Evolutionary conservation across 2,113 vertebrate species (phyloP), one percentile per base, ranked within the genome.

Genomic region (Cyanistes caeruleus): DNA sequence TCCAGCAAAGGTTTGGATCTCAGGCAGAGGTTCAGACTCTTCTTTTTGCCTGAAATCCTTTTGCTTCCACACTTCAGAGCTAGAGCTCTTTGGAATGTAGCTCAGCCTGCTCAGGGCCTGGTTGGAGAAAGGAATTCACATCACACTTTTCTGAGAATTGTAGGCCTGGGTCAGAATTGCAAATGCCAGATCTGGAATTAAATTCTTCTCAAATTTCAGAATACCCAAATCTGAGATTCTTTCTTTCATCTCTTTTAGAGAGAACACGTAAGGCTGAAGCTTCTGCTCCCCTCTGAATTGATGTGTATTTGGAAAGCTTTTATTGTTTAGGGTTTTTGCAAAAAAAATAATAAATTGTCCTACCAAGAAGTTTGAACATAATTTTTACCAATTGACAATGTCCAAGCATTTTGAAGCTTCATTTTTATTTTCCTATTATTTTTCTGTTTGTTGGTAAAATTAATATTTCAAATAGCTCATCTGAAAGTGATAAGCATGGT

Each of bases 341-440:
- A 64, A 87, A 88, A 55, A 55, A 55, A 31, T 18, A 39, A 39
- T 39, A 41, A 14, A 7, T 6, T 52, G 5, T 20, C 30, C 20
- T 74, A 16, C 10, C 8, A 52, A 48, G 58, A 41, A 4, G 1
- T 68, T 60, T 70, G 39, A 63, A 43, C 3, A 5, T 19, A 28
- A 17, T 49, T 87, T 93, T 90, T 43, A 35, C 30, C 10, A 30
- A 13, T 43, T 67, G 14, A 22, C 3, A 48, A 24, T 3, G 2
- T 60, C 30, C 31, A 48, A 75, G 9, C 2, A 5, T 72, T 59
- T 82, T 25, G 51, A 64, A 77, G 1, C 5, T 31, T 60, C 2
- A 0, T 0, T 2, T 1, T n/a, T 33, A 7, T 19, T 4, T 83
- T 58, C 30, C 13, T 44, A 9, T 31, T 46, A 17, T n/a, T 70